Conservation (phyloP, 2,888 invertebrate genomes). For the Meloe dianella region DNA sequence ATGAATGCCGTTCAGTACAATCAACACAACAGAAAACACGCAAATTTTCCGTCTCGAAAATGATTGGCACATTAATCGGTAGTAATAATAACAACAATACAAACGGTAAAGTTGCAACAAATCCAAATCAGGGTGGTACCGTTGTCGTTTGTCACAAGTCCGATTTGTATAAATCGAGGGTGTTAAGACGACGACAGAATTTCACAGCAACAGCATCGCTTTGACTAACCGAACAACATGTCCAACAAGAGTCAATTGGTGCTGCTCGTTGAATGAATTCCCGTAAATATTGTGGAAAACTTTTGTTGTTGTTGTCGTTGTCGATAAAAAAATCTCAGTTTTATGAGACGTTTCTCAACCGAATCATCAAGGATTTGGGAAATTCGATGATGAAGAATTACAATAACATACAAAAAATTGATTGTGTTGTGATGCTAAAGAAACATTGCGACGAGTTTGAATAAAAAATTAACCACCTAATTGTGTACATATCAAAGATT, state of each 20-base stretch:
- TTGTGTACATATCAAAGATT: not conserved
- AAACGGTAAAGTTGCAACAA: slow-evolving; percentile 54
- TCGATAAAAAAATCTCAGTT: slow-evolving; percentile 49
- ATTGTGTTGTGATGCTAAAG: slow-evolving; percentile 17
- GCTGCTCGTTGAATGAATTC: slow-evolving; percentile 44
- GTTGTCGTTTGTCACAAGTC: slow-evolving; percentile 68
- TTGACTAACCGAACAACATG: slow-evolving; percentile 62
- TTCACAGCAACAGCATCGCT: slow-evolving; percentile 71
- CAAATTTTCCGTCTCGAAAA: slow-evolving; percentile 80
- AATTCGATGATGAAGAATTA: slow-evolving; percentile 14
- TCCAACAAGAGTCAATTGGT: slow-evolving; percentile 44
- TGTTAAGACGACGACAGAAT: slow-evolving; percentile 65
- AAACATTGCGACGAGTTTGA: not conserved
- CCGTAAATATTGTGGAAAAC: slow-evolving; percentile 12
- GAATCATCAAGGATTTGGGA: slow-evolving; percentile 9
- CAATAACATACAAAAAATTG: slow-evolving; percentile 23
- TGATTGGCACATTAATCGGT: slow-evolving; percentile 78
- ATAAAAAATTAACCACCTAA: not conserved
- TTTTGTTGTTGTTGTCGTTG: slow-evolving; percentile 19
- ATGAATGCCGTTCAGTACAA: slow-evolving; percentile 66
- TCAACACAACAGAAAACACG: slow-evolving; percentile 65
- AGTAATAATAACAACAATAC: slow-evolving; percentile 38
- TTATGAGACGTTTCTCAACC: slow-evolving; percentile 46
- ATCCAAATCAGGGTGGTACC: slow-evolving; percentile 63
- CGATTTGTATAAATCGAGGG: slow-evolving; percentile 65